These are phyloP conservation scores for Creontiades dilutus DNA, from an alignment of 2,888 invertebrate species.

Conservation along the genomic window DNA sequence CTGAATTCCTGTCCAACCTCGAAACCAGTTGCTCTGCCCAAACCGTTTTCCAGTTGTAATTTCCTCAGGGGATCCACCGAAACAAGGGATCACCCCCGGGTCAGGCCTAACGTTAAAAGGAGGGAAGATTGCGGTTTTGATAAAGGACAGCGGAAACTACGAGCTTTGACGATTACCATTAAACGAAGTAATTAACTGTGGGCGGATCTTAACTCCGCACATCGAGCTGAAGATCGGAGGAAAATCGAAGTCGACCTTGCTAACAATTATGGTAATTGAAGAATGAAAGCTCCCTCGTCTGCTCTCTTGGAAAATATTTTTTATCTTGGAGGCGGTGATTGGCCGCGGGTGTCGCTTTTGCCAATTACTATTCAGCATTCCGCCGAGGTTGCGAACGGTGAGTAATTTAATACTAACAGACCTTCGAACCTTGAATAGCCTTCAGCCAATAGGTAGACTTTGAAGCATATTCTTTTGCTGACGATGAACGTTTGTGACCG, in stretches of 20 bases:
- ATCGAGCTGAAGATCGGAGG: background rate
- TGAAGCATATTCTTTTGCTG: background rate
- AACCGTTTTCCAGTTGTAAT: background rate
- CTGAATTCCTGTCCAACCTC: background rate
- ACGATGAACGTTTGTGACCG: too few relatives aligned
- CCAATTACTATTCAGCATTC: conserved; percentile 14
- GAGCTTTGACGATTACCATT: conserved; percentile 22
- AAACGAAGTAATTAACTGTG: conserved; percentile 40
- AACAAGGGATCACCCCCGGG: background rate
- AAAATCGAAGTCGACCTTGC: conserved; percentile 33
- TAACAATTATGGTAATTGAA: conserved; percentile 41
- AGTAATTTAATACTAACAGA: background rate
- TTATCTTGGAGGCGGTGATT: conserved; percentile 24
- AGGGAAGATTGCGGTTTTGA: conserved; percentile 24
- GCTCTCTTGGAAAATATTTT: conserved; percentile 30
- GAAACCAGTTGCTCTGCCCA: background rate
- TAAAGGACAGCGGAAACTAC: conserved; percentile 37
- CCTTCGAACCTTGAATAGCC: background rate
- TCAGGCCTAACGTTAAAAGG: background rate
- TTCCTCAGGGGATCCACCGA: conserved; percentile 14
- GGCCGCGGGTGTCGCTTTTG: background rate
- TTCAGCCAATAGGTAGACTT: background rate
- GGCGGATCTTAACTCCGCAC: background rate
- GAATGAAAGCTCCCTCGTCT: background rate
- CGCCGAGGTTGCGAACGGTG: background rate